These are phyloP conservation scores for Onthophagus taurus DNA, from an alignment of 1,140 invertebrate species.

Conservation along the genomic window DNA sequence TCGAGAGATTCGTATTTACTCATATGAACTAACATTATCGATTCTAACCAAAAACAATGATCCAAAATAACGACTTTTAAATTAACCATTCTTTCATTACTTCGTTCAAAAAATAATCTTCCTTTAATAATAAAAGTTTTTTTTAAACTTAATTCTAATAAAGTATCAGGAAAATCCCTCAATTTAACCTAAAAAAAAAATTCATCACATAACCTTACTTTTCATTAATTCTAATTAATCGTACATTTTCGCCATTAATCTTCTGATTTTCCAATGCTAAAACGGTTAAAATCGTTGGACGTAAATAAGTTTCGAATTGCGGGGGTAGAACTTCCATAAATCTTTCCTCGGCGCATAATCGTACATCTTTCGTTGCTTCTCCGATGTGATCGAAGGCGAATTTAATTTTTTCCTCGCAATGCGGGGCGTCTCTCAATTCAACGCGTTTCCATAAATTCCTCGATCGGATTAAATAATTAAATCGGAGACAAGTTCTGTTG, in stretches of 20 bases:
- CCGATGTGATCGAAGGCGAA: conserved; percentile 20
- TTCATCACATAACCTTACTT: background rate
- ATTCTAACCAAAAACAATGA: conserved; percentile 25
- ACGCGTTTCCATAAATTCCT: conserved; percentile 23
- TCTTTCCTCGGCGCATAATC: conserved; percentile 18
- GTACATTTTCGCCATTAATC: conserved; percentile 20
- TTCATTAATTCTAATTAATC: conserved; percentile 5
- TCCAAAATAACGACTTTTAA: conserved; percentile 30
- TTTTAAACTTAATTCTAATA: conserved; percentile 26
- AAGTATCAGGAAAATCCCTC: conserved; percentile 20
- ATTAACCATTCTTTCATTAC: conserved; percentile 20
- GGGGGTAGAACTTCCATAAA: conserved; percentile 12
- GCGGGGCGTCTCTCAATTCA: conserved; percentile 20
- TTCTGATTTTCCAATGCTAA: conserved; percentile 26
- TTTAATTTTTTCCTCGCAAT: conserved; percentile 20
- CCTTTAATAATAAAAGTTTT: conserved; percentile 21
- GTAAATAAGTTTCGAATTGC: conserved; percentile 7
- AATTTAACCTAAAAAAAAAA: conserved; percentile 8
- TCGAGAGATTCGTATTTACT: conserved; percentile 28
- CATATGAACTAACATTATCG: conserved; percentile 25
- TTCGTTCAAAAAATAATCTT: conserved; percentile 22
- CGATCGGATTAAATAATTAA: conserved; percentile 21
- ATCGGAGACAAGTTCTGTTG: conserved; percentile 22
- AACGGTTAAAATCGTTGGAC: conserved; percentile 20
- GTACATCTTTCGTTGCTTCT: conserved; percentile 19